Base-by-base conservation (phyloP, 2,888 invertebrate genomes). In the Luperina nickerlii region DNA sequence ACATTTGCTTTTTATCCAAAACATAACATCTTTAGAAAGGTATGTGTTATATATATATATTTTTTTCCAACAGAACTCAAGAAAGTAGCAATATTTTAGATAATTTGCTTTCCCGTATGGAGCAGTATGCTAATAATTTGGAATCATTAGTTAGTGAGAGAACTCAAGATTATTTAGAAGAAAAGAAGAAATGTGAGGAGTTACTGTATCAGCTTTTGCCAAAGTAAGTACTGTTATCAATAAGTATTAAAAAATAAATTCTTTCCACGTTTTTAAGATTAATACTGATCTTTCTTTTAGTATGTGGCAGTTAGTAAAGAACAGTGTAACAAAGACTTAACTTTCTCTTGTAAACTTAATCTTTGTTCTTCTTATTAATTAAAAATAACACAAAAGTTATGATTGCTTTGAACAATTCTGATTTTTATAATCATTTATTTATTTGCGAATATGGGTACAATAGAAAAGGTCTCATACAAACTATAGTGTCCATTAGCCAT, bases 61-160 rank as follows among this genome's bases (percentile, higher is more conserved):
- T 79, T 67, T 88, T 86, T 87, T 82, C 88, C 86, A 78, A 78
- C 97, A 99, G 99, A 94, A 98, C 98, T 92, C 98, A 98, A 95
- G 99, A 99, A 95, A 98, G 98, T 93, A 98, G 99, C 87, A 99
- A 99, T 95, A 98, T 99, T 87, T 97, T 99, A 91, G 99, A 99
- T 97, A 99, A 99, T 96, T 97, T 99, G 82, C 97, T 99, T 73
- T 98, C 99, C 78, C 98, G 99, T 88, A 99, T 99, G 99, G 99
- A 99, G 94, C 99, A 99, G 94, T 99, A 99, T 93, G 99, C 99
- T 60, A 99, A 99, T 97, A 99, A 99, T 96, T 98, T 99, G 95
- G 99, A 99, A 96, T 98, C 98, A 66, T 97, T 99, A 88, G 99
- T 99, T 45, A 99, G 99, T 92, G 99, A 99, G 94, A 97, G 99